These are phyloP conservation scores for Aphidius colemani DNA, from an alignment of 2,888 invertebrate species.

Conservation along the genomic window DNA sequence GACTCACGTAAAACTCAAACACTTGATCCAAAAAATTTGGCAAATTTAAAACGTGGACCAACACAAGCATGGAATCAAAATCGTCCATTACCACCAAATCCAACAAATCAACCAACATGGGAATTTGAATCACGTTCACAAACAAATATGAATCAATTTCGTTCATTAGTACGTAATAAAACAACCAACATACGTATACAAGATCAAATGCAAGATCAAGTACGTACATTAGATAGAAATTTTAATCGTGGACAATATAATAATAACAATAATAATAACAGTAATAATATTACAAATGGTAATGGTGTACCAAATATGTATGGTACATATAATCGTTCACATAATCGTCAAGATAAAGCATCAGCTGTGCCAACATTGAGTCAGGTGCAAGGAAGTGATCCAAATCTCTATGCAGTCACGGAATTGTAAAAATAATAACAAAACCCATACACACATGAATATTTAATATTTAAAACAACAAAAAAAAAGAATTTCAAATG, in stretches of 20 bases:
- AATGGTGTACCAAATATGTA: conserved; percentile 59
- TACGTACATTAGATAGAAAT: conserved; percentile 56
- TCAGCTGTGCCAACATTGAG: conserved; percentile 52
- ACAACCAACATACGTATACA: conserved; percentile 50
- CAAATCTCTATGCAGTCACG: conserved; percentile 75
- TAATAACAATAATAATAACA: conserved; percentile 38
- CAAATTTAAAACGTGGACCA: conserved; percentile 55
- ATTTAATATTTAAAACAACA: neutral
- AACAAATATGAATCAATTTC: conserved; percentile 63
- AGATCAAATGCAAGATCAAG: conserved; percentile 54
- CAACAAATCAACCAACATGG: conserved; percentile 43
- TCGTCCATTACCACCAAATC: conserved; percentile 51
- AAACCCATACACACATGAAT: neutral
- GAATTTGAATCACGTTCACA: conserved; percentile 56
- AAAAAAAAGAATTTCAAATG: neutral
- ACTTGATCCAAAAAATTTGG: conserved; percentile 56
- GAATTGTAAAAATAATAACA: conserved; percentile 63
- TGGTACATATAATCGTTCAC: conserved; percentile 56
- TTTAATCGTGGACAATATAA: conserved; percentile 55
- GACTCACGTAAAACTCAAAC: conserved; percentile 58
- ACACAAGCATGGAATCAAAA: conserved; percentile 56
- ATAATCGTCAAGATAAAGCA: conserved; percentile 52
- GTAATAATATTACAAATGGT: too few species aligned
- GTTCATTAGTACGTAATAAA: conserved; percentile 61
- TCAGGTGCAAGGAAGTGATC: conserved; percentile 58